Percentiles rank a stretch among this genome's conserved stretches.
Evolutionary conservation across 2,797 vertebrate species (phyloP).

Genomic region (Xenentodon cancila): DNA sequence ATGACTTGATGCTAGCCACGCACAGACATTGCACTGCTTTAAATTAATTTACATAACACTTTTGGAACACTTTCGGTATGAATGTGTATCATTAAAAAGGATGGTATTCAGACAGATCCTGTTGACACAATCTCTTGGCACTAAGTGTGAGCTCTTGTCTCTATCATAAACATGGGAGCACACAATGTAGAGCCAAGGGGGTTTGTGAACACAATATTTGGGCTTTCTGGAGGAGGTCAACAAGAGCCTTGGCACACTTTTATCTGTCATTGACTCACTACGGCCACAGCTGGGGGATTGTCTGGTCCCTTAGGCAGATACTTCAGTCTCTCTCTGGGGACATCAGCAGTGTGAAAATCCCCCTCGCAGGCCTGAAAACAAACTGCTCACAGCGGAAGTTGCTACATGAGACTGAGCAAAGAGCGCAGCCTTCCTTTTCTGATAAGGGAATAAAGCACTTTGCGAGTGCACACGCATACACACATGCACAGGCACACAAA

Average conservation of each 20-base stretch:
- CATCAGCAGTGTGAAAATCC: slow-evolving; percentile 70
- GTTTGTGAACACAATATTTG: slow-evolving; percentile 30
- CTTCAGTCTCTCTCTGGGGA: slow-evolving; percentile 63
- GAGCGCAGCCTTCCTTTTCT: slow-evolving; percentile 75
- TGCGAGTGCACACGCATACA: too few relatives aligned
- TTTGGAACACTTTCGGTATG: slow-evolving; percentile 35
- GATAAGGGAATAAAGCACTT: slow-evolving; percentile 72
- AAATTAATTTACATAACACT: slow-evolving; percentile 51
- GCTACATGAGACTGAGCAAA: slow-evolving; percentile 74
- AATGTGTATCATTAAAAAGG: slow-evolving; percentile 23
- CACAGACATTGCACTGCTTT: slow-evolving; percentile 44
- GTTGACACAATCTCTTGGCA: slow-evolving; percentile 12
- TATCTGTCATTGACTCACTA: slow-evolving; percentile 36
- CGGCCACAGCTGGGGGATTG: slow-evolving; percentile 51
- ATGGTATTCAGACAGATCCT: background rate
- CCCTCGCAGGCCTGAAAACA: slow-evolving; percentile 68
- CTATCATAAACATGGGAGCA: slow-evolving; percentile 1
- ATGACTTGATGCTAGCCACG: slow-evolving; percentile 60
- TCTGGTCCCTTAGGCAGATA: slow-evolving; percentile 63
- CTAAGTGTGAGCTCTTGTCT: background rate
- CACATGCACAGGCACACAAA: too few relatives aligned
- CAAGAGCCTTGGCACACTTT: slow-evolving; percentile 34
- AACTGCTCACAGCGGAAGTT: slow-evolving; percentile 77
- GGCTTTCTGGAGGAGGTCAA: slow-evolving; percentile 31
- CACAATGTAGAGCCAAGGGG: background rate